phyloP scores from a whole-genome alignment of 2,113 vertebrate genomes.

The Passer domesticus region DNA sequence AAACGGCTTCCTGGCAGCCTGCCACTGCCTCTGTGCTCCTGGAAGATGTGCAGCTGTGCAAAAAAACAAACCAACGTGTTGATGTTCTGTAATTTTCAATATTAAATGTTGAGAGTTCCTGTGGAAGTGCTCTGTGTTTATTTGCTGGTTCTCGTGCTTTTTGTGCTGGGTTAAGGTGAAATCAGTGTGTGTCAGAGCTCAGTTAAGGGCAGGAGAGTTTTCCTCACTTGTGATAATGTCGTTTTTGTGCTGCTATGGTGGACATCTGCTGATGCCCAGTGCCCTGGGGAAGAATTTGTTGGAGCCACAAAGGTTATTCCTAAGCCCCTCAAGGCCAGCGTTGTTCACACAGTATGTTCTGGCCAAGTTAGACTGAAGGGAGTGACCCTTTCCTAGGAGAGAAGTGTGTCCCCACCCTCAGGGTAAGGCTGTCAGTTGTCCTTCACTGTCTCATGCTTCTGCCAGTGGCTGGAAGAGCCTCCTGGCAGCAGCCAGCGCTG shows the following conservation, averaged over 20 bases:
- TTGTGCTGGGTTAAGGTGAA: not conserved
- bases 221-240: not conserved
- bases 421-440: not conserved
- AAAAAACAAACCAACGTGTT: not conserved
- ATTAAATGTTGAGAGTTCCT: conserved; percentile 48
- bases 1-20: not conserved
- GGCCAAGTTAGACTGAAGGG: not conserved
- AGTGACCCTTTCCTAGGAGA: not conserved
- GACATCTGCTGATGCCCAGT: rapidly evolving
- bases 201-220: rapidly evolving
- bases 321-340: rapidly evolving
- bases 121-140: not conserved
- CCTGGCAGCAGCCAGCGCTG: rapidly evolving
- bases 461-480: not conserved
- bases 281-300: not conserved
- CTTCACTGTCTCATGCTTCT: not conserved
- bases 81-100: conserved; percentile 35
- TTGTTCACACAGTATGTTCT: not conserved
- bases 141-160: not conserved
- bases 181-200: not conserved
- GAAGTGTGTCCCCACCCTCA: rapidly evolving
- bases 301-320: not conserved
- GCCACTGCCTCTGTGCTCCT: not conserved
- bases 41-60: not conserved
- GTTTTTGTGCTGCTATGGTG: rapidly evolving